These are phyloP conservation scores for Eleginops maclovinus DNA, from an alignment of 2,113 vertebrate genomes.

Conservation along the genomic window DNA sequence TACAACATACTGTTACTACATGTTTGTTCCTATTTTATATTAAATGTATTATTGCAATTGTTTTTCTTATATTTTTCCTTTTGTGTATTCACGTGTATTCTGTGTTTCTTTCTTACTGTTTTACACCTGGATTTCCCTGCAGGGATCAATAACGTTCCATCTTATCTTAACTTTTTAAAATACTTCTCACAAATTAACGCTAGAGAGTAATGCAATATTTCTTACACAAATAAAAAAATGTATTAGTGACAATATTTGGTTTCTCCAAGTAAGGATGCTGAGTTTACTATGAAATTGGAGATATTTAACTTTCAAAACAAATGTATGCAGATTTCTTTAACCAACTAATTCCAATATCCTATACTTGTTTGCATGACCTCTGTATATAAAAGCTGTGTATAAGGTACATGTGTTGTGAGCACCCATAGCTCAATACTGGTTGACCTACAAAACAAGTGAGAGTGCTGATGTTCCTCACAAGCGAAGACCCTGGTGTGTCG, in stretches of 20 bases:
- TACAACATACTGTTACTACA: no score
- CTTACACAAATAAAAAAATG: neutral
- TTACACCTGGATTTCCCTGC: no score
- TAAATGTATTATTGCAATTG: no score
- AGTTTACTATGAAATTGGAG: neutral
- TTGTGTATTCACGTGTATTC: no score
- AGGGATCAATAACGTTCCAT: no score
- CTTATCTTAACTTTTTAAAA: neutral
- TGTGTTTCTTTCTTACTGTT: no score
- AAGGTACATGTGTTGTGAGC: constrained; percentile 33
- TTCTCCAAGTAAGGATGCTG: neutral
- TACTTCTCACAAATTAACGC: neutral
- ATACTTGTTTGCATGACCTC: constrained; percentile 40
- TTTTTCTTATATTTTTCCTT: no score
- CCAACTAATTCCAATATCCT: neutral
- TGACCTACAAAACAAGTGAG: constrained; percentile 82
- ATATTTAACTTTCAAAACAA: neutral
- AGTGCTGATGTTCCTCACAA: constrained; percentile 75
- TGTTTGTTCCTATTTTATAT: no score
- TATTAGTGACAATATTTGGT: neutral
- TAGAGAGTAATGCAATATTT: neutral
- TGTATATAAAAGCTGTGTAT: constrained; percentile 21
- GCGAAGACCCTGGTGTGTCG: constrained; percentile 65
- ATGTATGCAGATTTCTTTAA: neutral
- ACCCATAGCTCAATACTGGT: constrained; percentile 67